A percentile compares a stretch with the other conserved stretches of the same genome.
Evolutionary conservation across 2,113 vertebrate genomes (phyloP).

Genomic region (Ceyx melanurus): DNA sequence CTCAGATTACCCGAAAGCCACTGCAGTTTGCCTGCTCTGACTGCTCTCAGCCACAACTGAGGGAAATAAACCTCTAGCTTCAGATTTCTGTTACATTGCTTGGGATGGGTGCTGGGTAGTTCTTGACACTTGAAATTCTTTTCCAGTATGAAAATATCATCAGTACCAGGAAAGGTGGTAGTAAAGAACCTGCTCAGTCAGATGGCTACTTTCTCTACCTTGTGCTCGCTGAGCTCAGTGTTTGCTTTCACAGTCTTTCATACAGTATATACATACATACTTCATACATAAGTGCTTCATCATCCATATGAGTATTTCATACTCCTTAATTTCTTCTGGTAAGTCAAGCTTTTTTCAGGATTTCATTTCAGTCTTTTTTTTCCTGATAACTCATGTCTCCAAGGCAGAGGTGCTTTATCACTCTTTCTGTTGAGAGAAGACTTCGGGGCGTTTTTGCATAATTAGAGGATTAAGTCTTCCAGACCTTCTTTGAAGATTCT

Average conservation of each 20-base stretch:
- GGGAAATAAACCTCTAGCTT: background rate
- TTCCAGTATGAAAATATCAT: background rate
- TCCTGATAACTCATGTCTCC: background rate
- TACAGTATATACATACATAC: background rate
- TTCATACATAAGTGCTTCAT: no score
- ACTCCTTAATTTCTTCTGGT: background rate
- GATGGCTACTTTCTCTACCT: background rate
- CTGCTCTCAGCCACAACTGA: fast-evolving
- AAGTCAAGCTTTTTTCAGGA: background rate
- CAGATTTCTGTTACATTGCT: background rate
- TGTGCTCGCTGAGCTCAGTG: background rate
- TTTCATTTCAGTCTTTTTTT: background rate
- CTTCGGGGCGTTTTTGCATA: background rate
- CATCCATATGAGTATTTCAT: background rate
- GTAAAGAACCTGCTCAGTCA: background rate
- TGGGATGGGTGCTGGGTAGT: background rate
- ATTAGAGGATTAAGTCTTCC: background rate
- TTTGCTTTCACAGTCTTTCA: background rate
- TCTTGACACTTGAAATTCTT: background rate
- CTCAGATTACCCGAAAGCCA: background rate
- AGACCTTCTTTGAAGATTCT: background rate
- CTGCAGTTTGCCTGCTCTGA: background rate
- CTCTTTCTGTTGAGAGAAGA: background rate
- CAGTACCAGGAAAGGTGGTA: background rate
- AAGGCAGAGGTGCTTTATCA: background rate